Evolutionary conservation across 1,140 invertebrate species (phyloP), one percentile per base, ranked within the genome.

Genomic region (Drosophila eugracilis): DNA sequence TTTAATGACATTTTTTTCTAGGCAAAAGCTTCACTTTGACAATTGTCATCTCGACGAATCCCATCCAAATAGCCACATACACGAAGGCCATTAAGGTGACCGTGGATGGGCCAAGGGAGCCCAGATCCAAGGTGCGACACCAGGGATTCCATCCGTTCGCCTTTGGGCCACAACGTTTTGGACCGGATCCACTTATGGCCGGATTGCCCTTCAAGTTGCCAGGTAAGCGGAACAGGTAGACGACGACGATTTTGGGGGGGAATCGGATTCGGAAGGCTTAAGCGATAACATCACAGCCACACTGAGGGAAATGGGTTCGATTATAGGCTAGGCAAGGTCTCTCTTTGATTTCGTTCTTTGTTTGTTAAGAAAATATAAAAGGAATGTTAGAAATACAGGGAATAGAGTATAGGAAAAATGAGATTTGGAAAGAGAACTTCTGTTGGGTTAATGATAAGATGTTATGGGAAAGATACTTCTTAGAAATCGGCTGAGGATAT

Each of bases 21-120:
- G 98, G 98, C 19, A 99, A 99, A 93, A 99, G 97, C 85, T 99
- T 99, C 92, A 97, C 97, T 3, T 92, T 99, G 76, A 98, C 97
- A 45, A 99, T 99, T 91, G 97, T 97, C 92, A 94, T 99, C 75
- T 95, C 96, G 55, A 97, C 97, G 15, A 95, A 95, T 41, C 98
- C 98, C 36, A 97, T 97, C 14, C 97, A 99, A 93, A 95, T 99
- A 30, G 96, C 97, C 10, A 98, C 97, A 2, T 97, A 98, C 91
- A 95, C 94, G 55, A 99, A 99, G 91, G 98, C 98, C 30, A 99
- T 99, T 90, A 99, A 99, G 93, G 98, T 99, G 42, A 99, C 98
- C 0, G 98, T 99, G 34, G 98, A 99, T 92, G 98, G 98, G 47
- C 98, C 98, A 0, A 92, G 98, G 77, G 98, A 99, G 91, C 98